A percentile compares a stretch with the other conserved stretches of the same genome.
Evolutionary conservation across 1,140 invertebrate genomes (phyloP).

Genomic region (Drosophila orena): DNA sequence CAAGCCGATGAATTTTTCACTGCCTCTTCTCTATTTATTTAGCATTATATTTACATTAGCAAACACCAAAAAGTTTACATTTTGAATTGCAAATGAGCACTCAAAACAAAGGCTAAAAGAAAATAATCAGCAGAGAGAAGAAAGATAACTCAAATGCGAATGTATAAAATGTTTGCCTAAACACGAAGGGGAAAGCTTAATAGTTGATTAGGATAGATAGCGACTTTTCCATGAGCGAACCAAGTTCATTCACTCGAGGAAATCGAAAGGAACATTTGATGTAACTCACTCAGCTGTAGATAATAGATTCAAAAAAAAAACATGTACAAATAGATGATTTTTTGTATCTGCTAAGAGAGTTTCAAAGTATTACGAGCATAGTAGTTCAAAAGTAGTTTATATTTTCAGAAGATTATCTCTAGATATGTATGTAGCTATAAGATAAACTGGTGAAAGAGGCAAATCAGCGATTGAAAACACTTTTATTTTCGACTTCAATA

Average conservation of each 20-base stretch:
- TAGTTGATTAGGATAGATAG: slow-evolving; percentile 32
- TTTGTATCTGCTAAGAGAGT: no score
- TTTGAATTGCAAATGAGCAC: slow-evolving; percentile 35
- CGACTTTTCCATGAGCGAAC: slow-evolving; percentile 11
- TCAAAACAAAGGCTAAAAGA: slow-evolving; percentile 11
- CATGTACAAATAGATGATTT: no score
- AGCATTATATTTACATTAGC: neutral
- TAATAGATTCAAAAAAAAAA: no score
- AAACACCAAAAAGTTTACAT: slow-evolving; percentile 18
- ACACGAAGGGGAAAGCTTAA: slow-evolving; percentile 40
- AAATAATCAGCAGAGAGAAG: neutral
- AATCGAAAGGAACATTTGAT: slow-evolving; percentile 27
- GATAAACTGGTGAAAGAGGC: no score
- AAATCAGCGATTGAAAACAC: no score
- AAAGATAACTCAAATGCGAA: slow-evolving; percentile 15
- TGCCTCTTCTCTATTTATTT: slow-evolving; percentile 13
- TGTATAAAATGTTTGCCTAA: slow-evolving; percentile 18
- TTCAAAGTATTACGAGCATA: no score
- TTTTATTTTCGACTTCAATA: no score
- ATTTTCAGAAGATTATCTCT: no score
- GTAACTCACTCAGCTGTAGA: no score
- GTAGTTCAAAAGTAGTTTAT: no score
- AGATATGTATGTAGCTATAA: no score
- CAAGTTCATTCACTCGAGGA: slow-evolving; percentile 45
- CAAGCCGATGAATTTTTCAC: slow-evolving; percentile 44